Percentiles rank a stretch among this genome's conserved stretches.
phyloP scores from a whole-genome alignment of 2,888 invertebrate species.

The Cabera pusaria region DNA sequence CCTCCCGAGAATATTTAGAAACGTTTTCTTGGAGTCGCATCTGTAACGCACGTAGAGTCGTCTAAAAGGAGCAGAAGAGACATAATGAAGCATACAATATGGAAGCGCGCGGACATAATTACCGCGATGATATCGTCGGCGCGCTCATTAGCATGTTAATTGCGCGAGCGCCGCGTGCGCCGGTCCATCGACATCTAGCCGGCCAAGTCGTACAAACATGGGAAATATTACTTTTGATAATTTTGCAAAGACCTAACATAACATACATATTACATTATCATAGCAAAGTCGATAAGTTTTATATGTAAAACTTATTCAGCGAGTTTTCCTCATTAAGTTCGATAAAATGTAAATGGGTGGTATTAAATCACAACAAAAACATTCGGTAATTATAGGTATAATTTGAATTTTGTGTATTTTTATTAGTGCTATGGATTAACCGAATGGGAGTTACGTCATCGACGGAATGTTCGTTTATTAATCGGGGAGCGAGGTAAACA shows the following conservation, averaged over 20 bases:
- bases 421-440: conserved; percentile 29
- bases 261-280: conserved; percentile 10
- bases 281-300: conserved; percentile 10
- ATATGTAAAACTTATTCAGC: conserved; percentile 12
- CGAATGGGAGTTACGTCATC: conserved; percentile 55
- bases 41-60: conserved; percentile 44
- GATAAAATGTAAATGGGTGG: conserved; percentile 16
- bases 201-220: conserved; percentile 38
- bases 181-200: conserved; percentile 32
- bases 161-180: conserved; percentile 57
- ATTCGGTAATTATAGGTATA: conserved; percentile 19
- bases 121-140: conserved; percentile 75
- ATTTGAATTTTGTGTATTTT: conserved; percentile 20
- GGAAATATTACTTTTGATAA: conserved; percentile 49
- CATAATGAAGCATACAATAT: conserved; percentile 69
- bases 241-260: conserved; percentile 29
- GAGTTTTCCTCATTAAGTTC: conserved; percentile 12
- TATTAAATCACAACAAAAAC: conserved; percentile 19
- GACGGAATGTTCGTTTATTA: conserved; percentile 60
- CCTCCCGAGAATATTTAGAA: no score
- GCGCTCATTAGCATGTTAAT: conserved; percentile 81
- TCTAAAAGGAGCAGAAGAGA: conserved; percentile 53
- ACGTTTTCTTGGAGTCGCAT: conserved; percentile 22
- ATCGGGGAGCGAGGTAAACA: conserved; percentile 63
- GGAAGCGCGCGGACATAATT: conserved; percentile 72